Base-by-base conservation (phyloP, 2,888 invertebrate genomes). In the Drosophila rubida region DNA sequence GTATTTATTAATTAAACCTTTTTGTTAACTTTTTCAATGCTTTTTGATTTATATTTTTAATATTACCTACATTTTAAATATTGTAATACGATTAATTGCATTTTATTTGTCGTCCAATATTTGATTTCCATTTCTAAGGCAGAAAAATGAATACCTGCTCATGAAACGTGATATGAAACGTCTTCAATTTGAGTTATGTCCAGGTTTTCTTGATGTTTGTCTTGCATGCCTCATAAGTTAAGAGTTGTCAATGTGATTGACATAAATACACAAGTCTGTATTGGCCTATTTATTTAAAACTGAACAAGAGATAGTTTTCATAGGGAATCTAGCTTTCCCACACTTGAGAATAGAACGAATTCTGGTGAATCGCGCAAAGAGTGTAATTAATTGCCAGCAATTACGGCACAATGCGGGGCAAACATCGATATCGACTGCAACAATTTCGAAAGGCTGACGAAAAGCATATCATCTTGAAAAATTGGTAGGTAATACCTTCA, bases 371-470 rank as follows among this genome's bases (percentile, higher is more conserved):
- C 14, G 5, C 22, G 16, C 27, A 41, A 51, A 11, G 23, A 7
- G 25, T 63, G 19, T 53, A 69, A 88, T 88, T 86, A 80, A 84
- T 84, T 77, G 84, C 65, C 61, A 41, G 69, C 66, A 75, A 88
- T 84, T 78, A 74, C 0, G 22, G 25, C 19, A 71, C 79, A 77
- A 75, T 61, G 49, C 50, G 54, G 53, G 45, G 55, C 63, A 69
- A 69, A 72, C 59, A 69, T 46, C 14, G n/a, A 46, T 11, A 19
- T 63, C 11, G 54, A 66, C 42, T 60, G 37, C 51, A 69, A 49
- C 53, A 39, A 67, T 65, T 22, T 63, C 37, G 19, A 59, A 62
- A 57, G 51, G 58, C 45, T 73, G 76, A 82, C 44, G 70, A 69
- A 70, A 62, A 64, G 68, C 49, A 30, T 57, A 76, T 57, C 45